Evolutionary conservation across 2,888 invertebrate genomes (phyloP).

Genomic region (Choristoneura rosaceana): DNA sequence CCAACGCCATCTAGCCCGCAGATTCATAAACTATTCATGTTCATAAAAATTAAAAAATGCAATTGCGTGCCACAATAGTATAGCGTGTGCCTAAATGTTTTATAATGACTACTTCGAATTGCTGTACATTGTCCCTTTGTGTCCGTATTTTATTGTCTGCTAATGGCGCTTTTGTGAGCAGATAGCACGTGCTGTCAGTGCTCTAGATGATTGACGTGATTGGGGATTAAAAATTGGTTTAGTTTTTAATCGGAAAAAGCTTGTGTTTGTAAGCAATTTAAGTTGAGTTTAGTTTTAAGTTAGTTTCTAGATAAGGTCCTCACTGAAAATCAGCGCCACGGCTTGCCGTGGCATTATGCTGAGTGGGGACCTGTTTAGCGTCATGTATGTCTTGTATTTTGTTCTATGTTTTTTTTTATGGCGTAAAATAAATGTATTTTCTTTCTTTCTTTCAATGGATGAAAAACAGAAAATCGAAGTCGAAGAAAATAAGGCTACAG

Average conservation of each 20-base stretch:
- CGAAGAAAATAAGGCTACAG: no score
- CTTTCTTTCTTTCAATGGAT: no score
- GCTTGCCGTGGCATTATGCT: no score
- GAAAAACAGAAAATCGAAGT: no score
- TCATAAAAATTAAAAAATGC: constrained; percentile 34
- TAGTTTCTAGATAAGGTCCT: no score
- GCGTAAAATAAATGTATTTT: no score
- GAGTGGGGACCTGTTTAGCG: no score
- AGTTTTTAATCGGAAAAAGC: background rate
- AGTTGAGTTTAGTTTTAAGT: no score
- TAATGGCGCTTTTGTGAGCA: constrained; percentile 38
- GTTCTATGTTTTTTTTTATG: no score
- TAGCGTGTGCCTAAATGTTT: constrained; percentile 59
- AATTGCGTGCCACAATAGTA: constrained; percentile 38
- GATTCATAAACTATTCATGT: constrained; percentile 6
- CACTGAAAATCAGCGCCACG: no score
- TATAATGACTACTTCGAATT: constrained; percentile 56
- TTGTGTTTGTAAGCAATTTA: no score
- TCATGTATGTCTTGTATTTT: no score
- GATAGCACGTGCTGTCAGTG: constrained; percentile 24
- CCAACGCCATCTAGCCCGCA: background rate
- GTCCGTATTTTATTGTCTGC: constrained; percentile 34
- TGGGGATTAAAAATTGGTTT: constrained; percentile 11
- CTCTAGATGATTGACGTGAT: constrained; percentile 33
- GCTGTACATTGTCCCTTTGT: constrained; percentile 49